phyloP scores from a whole-genome alignment of 1,140 invertebrate species.

The Halyomorpha halys region DNA sequence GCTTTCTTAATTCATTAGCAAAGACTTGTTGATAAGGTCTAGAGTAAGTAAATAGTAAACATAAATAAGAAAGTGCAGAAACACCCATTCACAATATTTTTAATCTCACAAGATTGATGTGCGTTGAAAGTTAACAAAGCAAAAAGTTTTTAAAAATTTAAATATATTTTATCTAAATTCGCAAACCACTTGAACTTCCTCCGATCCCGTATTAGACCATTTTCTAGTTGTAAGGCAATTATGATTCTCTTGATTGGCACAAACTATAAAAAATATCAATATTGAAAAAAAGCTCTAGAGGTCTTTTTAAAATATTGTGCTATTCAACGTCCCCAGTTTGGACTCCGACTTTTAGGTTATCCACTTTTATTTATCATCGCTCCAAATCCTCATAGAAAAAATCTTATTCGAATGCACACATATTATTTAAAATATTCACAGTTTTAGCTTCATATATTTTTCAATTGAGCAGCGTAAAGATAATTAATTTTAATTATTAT shows the following conservation, averaged over 20 bases:
- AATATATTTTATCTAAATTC: not conserved
- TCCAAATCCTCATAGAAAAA: too few species aligned
- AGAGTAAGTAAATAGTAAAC: not conserved
- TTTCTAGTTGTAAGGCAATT: slow-evolving; percentile 10
- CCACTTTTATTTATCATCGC: not conserved
- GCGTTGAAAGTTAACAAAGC: not conserved
- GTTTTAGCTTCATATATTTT: slow-evolving; percentile 21
- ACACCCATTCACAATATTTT: slow-evolving; percentile 3
- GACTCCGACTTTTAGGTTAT: slow-evolving; percentile 19
- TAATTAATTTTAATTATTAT: slow-evolving; percentile 6
- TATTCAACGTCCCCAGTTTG: not conserved
- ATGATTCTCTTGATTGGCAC: slow-evolving; percentile 16
- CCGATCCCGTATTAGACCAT: not conserved
- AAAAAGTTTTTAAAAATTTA: not conserved
- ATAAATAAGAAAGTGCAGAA: slow-evolving; percentile 8
- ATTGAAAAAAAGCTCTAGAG: slow-evolving; percentile 14
- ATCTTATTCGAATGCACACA: slow-evolving; percentile 9
- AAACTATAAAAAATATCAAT: slow-evolving; percentile 17
- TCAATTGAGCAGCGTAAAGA: slow-evolving; percentile 22
- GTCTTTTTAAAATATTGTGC: slow-evolving; percentile 13
- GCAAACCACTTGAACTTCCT: slow-evolving; percentile 17
- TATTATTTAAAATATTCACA: slow-evolving; percentile 25
- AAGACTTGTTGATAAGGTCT: not conserved
- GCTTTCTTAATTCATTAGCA: slow-evolving; percentile 7
- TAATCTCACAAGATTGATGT: slow-evolving; percentile 2